Conservation (phyloP, 2,888 invertebrate species). For the Pollenia angustigena region DNA sequence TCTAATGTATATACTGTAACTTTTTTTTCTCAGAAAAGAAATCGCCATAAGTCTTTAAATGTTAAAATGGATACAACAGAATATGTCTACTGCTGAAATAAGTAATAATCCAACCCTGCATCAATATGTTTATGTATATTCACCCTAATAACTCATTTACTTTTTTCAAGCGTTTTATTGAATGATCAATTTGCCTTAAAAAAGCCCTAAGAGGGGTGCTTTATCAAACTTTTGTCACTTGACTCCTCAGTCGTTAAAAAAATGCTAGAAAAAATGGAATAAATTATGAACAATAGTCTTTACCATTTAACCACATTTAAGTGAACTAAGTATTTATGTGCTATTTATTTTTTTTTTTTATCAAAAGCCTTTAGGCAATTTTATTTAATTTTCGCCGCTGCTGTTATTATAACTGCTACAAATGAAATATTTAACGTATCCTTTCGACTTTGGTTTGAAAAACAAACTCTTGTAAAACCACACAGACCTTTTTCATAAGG, state of each 20-base stretch:
- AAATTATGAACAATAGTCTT: conserved; percentile 38
- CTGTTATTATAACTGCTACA: conserved; percentile 24
- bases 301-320: conserved; percentile 68
- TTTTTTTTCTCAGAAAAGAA: no score
- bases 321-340: conserved; percentile 48
- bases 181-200: conserved; percentile 15
- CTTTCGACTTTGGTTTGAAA: conserved; percentile 30
- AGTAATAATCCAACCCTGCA: neutral
- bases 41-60: no score
- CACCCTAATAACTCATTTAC: conserved; percentile 6
- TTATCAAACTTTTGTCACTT: conserved; percentile 26
- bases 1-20: no score
- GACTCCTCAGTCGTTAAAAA: conserved; percentile 29
- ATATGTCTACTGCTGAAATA: no score
- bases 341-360: conserved; percentile 23
- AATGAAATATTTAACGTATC: conserved; percentile 54
- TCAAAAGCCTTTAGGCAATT: conserved; percentile 52
- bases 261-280: neutral
- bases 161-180: conserved; percentile 29
- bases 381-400: conserved; percentile 38
- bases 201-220: conserved; percentile 7
- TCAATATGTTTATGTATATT: neutral
- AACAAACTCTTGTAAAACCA: conserved; percentile 40
- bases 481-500: conserved; percentile 18
- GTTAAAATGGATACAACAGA: no score